phyloP scores from a whole-genome alignment of 2,888 invertebrate species.

The Bugula neritina region DNA sequence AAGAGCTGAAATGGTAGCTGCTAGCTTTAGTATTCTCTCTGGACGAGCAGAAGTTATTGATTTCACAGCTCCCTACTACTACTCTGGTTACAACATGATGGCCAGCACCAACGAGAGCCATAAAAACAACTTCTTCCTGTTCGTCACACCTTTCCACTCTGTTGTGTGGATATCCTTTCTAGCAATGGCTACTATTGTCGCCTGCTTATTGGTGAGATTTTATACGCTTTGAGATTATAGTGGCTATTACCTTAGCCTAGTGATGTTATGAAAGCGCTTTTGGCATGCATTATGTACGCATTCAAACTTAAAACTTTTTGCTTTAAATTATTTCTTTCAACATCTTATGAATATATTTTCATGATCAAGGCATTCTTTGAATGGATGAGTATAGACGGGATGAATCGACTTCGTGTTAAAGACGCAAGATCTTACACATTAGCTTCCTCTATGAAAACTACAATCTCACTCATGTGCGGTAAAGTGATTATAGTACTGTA shows the following conservation, averaged over 20 bases:
- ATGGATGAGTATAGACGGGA: conserved; percentile 10
- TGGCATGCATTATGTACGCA: too few species aligned
- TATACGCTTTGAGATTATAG: not conserved
- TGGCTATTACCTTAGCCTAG: not conserved
- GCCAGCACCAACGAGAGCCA: not conserved
- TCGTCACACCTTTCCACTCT: not conserved
- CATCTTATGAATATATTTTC: not conserved
- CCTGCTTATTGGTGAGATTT: not conserved
- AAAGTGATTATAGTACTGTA: too few species aligned
- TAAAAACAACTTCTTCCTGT: not conserved
- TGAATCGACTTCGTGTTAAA: not conserved
- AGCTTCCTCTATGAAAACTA: conserved; percentile 9
- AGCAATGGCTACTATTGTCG: not conserved
- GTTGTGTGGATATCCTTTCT: not conserved
- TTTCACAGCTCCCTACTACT: conserved; percentile 20
- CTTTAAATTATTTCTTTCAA: not conserved
- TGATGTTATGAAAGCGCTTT: too few species aligned
- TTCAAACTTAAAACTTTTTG: not conserved
- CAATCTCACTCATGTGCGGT: conserved; percentile 18
- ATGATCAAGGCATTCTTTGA: not conserved
- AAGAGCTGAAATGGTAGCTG: conserved; percentile 20
- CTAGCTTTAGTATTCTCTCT: conserved; percentile 17
- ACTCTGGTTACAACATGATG: conserved; percentile 13
- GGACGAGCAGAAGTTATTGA: not conserved
- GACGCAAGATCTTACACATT: not conserved